Conservation (phyloP, 2,888 invertebrate genomes). For the Phyto melanocephala region DNA sequence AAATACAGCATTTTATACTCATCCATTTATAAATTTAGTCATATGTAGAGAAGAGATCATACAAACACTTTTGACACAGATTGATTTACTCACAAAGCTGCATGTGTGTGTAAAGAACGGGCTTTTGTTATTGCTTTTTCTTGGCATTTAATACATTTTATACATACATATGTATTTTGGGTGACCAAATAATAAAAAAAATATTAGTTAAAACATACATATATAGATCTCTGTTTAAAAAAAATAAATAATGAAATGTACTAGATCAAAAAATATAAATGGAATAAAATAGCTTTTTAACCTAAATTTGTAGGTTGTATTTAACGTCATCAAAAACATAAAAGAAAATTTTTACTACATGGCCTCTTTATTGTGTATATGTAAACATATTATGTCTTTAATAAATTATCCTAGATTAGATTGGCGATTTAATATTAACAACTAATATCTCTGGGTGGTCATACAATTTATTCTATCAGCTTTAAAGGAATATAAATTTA, state of each 20-base stretch:
- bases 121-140: constrained; percentile 14
- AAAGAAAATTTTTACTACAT: not conserved
- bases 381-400: not conserved
- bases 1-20: constrained; percentile 4
- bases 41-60: constrained; percentile 48
- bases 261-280: no score
- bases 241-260: no score
- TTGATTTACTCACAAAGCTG: constrained; percentile 51
- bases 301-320: no score
- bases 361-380: not conserved
- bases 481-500: not conserved
- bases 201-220: no score
- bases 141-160: constrained; percentile 1
- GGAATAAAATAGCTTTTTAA: no score
- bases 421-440: constrained; percentile 28
- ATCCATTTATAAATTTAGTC: constrained; percentile 31
- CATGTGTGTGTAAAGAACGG: not conserved
- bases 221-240: no score
- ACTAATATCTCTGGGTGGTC: constrained; percentile 21
- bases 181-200: not conserved
- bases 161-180: not conserved
- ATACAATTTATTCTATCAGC: not conserved
- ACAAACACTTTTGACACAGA: constrained; percentile 61
- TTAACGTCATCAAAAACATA: not conserved
- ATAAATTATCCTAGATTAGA: constrained; percentile 36